Percentiles rank a stretch among this genome's conserved stretches.
Evolutionary conservation across 2,113 vertebrate species (phyloP).

Genomic region (Varanus salvator): DNA sequence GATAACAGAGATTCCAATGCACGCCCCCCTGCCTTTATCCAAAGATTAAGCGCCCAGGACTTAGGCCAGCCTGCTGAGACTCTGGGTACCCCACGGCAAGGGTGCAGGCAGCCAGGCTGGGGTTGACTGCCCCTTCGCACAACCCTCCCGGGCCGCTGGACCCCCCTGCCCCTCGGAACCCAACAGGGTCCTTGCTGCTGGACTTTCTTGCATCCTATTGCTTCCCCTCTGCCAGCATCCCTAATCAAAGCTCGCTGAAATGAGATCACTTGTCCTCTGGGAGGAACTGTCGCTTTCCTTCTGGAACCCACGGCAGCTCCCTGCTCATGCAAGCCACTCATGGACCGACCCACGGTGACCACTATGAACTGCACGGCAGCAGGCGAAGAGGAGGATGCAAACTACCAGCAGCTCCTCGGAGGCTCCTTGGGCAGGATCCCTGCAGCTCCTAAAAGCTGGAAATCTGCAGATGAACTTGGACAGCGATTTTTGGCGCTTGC

Average conservation of each 20-base stretch:
- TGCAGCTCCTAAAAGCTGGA: too few relatives aligned
- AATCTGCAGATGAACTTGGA: too few relatives aligned
- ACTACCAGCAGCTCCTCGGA: background rate
- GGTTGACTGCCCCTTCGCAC: constrained; percentile 38
- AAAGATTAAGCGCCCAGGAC: constrained; percentile 30
- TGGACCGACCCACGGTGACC: constrained; percentile 40
- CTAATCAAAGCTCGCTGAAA: constrained; percentile 43
- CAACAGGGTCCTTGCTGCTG: constrained; percentile 42
- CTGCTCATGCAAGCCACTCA: constrained; percentile 48
- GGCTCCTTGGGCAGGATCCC: background rate
- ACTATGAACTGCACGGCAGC: constrained; percentile 27
- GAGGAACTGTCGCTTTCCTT: constrained; percentile 40
- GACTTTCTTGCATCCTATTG: constrained; percentile 51
- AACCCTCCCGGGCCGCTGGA: constrained; percentile 21
- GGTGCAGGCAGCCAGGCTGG: constrained; percentile 14
- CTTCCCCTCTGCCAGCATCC: constrained; percentile 26
- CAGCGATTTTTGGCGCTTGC: too few relatives aligned
- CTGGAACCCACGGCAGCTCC: constrained; percentile 49
- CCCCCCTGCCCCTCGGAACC: background rate
- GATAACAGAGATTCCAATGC: background rate
- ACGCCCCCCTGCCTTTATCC: background rate
- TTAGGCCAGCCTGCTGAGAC: background rate
- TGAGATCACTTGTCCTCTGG: constrained; percentile 65
- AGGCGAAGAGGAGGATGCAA: background rate
- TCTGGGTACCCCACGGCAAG: constrained; percentile 7